A percentile compares a stretch with the other conserved stretches of the same genome.
These are phyloP conservation scores for Ceratoteleas bidentatus DNA, from an alignment of 1,140 invertebrate genomes.

Conservation along the genomic window DNA sequence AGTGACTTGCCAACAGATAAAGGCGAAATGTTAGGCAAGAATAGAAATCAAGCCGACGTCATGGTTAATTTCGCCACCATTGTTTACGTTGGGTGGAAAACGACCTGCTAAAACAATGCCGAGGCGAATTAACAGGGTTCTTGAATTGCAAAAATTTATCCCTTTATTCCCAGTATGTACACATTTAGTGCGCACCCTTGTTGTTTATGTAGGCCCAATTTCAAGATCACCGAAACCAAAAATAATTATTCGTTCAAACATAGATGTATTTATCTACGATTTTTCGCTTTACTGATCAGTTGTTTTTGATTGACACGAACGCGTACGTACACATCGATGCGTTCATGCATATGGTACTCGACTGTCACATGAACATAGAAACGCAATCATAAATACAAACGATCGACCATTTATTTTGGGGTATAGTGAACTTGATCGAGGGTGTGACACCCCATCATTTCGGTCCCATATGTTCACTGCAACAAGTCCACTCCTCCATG, in stretches of 20 bases:
- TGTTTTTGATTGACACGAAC: slow-evolving; percentile 68
- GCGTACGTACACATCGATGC: slow-evolving; percentile 31
- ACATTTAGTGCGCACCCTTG: slow-evolving; percentile 50
- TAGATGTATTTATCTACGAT: slow-evolving; percentile 76
- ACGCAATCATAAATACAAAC: slow-evolving; percentile 63
- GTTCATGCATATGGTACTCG: slow-evolving; percentile 52
- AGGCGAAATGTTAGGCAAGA: not conserved
- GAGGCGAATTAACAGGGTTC: slow-evolving; percentile 18
- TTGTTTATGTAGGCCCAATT: slow-evolving; percentile 65
- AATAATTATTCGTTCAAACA: slow-evolving; percentile 79
- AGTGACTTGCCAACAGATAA: not conserved
- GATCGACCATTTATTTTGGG: slow-evolving; percentile 79
- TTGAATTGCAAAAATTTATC: slow-evolving; percentile 45
- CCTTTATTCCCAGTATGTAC: slow-evolving; percentile 41
- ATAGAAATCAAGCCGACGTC: not conserved
- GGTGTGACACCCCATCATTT: slow-evolving; percentile 77
- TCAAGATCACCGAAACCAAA: slow-evolving; percentile 71
- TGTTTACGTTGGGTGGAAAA: slow-evolving; percentile 4
- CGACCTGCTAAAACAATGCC: slow-evolving; percentile 23
- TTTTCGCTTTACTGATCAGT: slow-evolving; percentile 75
- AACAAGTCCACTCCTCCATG: slow-evolving; percentile 63
- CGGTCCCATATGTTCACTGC: slow-evolving; percentile 78
- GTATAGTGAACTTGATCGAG: slow-evolving; percentile 72
- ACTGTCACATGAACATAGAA: slow-evolving; percentile 60
- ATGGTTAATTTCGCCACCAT: not conserved